phyloP scores from a whole-genome alignment of 2,888 invertebrate species.

The Chironomus tentans region DNA sequence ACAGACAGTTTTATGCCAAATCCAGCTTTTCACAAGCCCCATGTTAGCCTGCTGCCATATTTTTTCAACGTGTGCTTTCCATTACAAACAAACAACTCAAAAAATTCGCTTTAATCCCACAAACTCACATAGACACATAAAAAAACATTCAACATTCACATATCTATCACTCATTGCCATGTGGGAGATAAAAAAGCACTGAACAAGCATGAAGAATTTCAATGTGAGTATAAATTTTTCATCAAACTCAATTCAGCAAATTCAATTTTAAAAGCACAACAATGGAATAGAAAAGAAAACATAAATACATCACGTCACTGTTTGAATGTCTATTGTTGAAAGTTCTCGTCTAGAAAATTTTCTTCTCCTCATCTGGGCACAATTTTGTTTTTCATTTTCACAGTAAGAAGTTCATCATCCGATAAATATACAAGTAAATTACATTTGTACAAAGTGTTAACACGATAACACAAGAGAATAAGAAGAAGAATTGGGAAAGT shows the following conservation, averaged over 20 bases:
- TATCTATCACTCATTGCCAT: neutral
- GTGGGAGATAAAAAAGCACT: neutral
- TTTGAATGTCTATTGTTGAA: neutral
- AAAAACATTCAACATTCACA: too few relatives aligned
- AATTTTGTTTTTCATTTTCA: neutral
- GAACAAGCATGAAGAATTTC: neutral
- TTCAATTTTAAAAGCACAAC: neutral
- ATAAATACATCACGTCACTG: conserved; percentile 5
- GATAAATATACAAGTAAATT: neutral
- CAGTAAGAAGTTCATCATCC: neutral
- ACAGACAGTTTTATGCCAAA: too few relatives aligned
- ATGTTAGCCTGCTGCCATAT: too few relatives aligned
- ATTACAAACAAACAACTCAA: too few relatives aligned
- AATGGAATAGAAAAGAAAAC: neutral
- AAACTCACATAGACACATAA: too few relatives aligned
- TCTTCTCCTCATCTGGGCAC: neutral
- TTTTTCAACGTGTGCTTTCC: too few relatives aligned
- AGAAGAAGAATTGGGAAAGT: too few relatives aligned
- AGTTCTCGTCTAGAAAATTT: neutral
- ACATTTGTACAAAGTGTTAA: neutral
- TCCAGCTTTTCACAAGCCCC: too few relatives aligned
- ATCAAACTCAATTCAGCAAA: neutral
- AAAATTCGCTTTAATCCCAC: too few relatives aligned
- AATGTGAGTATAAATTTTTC: neutral
- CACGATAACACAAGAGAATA: neutral